These are phyloP conservation scores for Dromaius novaehollandiae DNA, from an alignment of 2,113 vertebrate species.

Conservation along the genomic window DNA sequence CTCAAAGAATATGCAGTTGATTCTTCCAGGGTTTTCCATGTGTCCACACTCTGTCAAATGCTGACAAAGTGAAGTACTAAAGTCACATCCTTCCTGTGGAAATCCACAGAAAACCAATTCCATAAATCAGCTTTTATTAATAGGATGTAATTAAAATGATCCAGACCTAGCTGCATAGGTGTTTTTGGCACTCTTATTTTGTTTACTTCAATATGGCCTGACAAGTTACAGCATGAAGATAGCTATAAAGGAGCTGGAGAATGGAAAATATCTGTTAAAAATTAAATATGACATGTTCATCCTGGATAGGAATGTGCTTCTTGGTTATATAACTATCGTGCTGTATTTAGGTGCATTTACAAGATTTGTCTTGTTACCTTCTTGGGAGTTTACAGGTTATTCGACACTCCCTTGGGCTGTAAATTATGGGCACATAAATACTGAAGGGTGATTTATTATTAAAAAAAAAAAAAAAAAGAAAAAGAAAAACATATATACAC, in stretches of 20 bases:
- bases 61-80: neutral
- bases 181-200: neutral
- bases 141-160: neutral
- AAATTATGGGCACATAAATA: constrained; percentile 50
- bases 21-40: neutral
- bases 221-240: constrained; percentile 7
- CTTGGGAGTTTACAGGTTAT: constrained; percentile 40
- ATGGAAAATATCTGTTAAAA: constrained; percentile 48
- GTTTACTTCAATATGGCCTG: neutral
- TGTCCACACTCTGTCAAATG: neutral
- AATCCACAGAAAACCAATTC: neutral
- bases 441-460: constrained; percentile 37
- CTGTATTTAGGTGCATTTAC: constrained; percentile 48
- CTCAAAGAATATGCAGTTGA: neutral
- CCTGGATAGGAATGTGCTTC: constrained; percentile 33
- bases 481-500: neutral
- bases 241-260: constrained; percentile 25
- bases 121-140: neutral
- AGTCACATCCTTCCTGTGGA: neutral
- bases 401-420: constrained; percentile 28
- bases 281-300: constrained; percentile 59
- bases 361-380: constrained; percentile 66
- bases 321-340: constrained; percentile 29
- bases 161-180: neutral
- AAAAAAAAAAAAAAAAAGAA: neutral